Base-by-base conservation (phyloP, 2,797 vertebrate species). In the Alca torda region DNA sequence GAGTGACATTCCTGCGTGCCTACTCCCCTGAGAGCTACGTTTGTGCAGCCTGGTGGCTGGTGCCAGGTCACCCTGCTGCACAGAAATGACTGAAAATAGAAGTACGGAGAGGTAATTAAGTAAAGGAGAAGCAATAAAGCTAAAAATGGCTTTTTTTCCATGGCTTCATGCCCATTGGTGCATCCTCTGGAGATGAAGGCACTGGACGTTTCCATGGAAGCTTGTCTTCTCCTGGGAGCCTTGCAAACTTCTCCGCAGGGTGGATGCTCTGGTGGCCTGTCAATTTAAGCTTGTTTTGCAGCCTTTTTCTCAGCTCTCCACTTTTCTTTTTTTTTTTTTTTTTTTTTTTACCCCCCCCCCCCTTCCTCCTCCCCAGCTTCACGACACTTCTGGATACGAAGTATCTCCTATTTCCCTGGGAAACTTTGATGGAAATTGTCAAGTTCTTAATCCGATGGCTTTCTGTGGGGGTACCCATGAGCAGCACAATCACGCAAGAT, bases 11-110 rank as follows among this genome's bases (percentile, higher is more conserved):
- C 24, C 37, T 4, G 1, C 24, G 13, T 39, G 14, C 37, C 43
- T 74, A 15, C 1, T 75, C 12, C 33, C n/a, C 2, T 0, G 6
- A 45, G 48, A 76, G 25, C 50, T 61, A 4, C 2, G 0, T 16
- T 33, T 50, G 6, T 63, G 17, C 60, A 74, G 30, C n/a, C 53
- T 43, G 16, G 4, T 3, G 18, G 26, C 26, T 43, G 24, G 26
- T 57, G 31, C 35, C 79, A 61, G 43, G 30, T 77, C 50, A 48
- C 31, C 35, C 17, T 57, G 48, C 41, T 21, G 23, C 43, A 6
- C 24, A 43, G 41, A 61, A 80, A 64, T 0, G 0, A 19, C 30
- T 56, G 63, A 39, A 72, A 61, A 28, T 4, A 18, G 23, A 70
- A 16, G 10, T 84, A 19, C 6, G 2, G 28, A 39, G 50, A 30